Conservation (phyloP, 92 coral and sea anemone genomes). For the Epizoanthus ramosus region DNA sequence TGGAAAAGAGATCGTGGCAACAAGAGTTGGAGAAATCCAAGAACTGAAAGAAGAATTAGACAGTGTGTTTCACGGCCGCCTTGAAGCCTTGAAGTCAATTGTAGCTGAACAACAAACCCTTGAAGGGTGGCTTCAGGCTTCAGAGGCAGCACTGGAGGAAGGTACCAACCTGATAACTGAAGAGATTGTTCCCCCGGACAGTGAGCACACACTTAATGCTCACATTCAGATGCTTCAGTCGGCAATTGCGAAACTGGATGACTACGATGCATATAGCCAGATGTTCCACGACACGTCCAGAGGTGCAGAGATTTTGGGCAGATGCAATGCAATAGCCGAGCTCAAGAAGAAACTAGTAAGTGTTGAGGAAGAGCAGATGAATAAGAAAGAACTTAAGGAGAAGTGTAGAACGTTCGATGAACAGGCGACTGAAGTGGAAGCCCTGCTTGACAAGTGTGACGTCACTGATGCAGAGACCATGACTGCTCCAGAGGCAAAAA, state of each 20-base stretch:
- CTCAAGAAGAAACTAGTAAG: constrained; percentile 27
- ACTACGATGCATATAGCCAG: constrained; percentile 51
- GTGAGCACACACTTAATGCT: neutral
- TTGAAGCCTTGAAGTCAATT: constrained; percentile 54
- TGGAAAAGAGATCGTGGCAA: constrained; percentile 38
- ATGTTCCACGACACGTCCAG: constrained; percentile 37
- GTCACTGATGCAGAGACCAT: constrained; percentile 31
- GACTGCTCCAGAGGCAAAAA: constrained; percentile 56
- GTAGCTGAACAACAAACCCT: constrained; percentile 75
- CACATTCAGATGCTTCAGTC: constrained; percentile 41
- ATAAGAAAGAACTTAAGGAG: constrained; percentile 38
- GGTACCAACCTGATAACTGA: constrained; percentile 31
- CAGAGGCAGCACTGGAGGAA: constrained; percentile 50
- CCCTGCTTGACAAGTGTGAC: constrained; percentile 49
- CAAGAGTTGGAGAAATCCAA: constrained; percentile 33
- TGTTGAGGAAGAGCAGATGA: constrained; percentile 35
- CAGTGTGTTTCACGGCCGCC: constrained; percentile 41
- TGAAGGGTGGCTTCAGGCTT: constrained; percentile 70
- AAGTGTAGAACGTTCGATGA: constrained; percentile 37
- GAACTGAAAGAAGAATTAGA: constrained; percentile 35
- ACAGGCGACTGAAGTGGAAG: constrained; percentile 25
- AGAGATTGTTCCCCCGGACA: constrained; percentile 8
- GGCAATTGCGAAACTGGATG: constrained; percentile 57
- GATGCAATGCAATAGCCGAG: constrained; percentile 34
- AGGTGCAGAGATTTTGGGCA: constrained; percentile 32